Evolutionary conservation across 2,113 vertebrate genomes (phyloP), one percentile per base, ranked within the genome.

Genomic region (Melanostigma gelatinosum): DNA sequence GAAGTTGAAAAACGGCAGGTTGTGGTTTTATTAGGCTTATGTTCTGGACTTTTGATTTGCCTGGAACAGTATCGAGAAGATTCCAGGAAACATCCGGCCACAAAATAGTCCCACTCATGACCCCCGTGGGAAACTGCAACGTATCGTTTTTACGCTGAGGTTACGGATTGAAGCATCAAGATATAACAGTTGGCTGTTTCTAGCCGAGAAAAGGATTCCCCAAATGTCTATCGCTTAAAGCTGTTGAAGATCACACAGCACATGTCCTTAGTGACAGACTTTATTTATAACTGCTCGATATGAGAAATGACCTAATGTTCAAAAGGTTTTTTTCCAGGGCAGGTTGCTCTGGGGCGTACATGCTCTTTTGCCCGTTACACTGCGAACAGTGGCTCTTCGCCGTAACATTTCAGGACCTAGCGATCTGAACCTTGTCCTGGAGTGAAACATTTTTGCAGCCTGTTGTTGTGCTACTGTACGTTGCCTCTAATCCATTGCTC

Each of bases 401-500:
- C 3, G 2, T 57, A 20, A 46, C 46, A 62, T 48, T 29, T 64
- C 32, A 42, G 69, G 44, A 68, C 63, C 44, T 32, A 60, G 18
- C 60, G 16, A 38, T 46, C 27, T 32, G 13, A 80, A 8, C 8
- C n/a, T 38, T 44, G 32, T 27, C 64, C 71, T 77, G 32, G 6
- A 69, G 34, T 55, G 65, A 54, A 15, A 62, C 12, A 13, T 61
- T 71, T 78, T 42, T 71, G 38, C 57, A 73, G 18, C 67, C 48
- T 71, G 36, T 40, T 68, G 36, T 58, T 77, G 36, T 38, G 63
- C 80, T 73, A 3, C 22, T 63, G 42, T 54, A 4, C 58, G 8
- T 20, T 79, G 68, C 50, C 27, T 73, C 85, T 95, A 93, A 95
- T 85, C 24, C 72, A 29, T 13, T 92, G 52, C 88, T 85, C 90